Conservation (phyloP, 2,113 vertebrate genomes). For the Pungitius pungitius region DNA sequence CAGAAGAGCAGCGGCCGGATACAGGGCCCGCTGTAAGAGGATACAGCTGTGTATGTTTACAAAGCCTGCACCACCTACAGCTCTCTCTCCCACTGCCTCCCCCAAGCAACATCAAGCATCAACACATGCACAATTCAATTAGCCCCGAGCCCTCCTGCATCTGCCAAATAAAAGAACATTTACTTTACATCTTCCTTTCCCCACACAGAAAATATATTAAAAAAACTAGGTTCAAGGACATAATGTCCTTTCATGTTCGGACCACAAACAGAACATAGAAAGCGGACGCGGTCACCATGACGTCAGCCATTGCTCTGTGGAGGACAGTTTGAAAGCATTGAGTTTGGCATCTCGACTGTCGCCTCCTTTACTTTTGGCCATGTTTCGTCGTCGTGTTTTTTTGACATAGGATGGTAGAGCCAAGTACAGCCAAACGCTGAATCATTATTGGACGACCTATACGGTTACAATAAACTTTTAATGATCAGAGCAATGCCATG, state of each 20-base stretch:
- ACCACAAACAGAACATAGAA: neutral
- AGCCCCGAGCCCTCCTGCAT: conserved; percentile 43
- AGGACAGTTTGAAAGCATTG: neutral
- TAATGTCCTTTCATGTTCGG: conserved; percentile 5
- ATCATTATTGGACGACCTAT: neutral
- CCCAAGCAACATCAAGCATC: conserved; percentile 56
- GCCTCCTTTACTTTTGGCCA: too few species aligned
- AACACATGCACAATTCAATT: conserved; percentile 58
- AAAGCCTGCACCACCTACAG: conserved; percentile 35
- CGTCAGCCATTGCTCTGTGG: neutral
- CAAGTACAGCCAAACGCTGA: neutral
- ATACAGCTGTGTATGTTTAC: conserved; percentile 64
- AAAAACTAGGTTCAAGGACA: conserved; percentile 11
- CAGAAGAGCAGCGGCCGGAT: conserved; percentile 44
- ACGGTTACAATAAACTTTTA: neutral
- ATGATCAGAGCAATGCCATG: neutral
- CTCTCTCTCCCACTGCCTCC: conserved; percentile 14
- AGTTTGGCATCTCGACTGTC: neutral
- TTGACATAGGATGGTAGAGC: neutral
- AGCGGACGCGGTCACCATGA: neutral
- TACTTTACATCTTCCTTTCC: conserved; percentile 25
- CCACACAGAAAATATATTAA: conserved; percentile 12
- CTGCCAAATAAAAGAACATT: conserved; percentile 47
- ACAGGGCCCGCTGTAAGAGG: conserved; percentile 52
- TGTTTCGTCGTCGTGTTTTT: neutral